These are phyloP conservation scores for Cryptotermes secundus DNA, from an alignment of 1,140 invertebrate genomes.

Conservation along the genomic window DNA sequence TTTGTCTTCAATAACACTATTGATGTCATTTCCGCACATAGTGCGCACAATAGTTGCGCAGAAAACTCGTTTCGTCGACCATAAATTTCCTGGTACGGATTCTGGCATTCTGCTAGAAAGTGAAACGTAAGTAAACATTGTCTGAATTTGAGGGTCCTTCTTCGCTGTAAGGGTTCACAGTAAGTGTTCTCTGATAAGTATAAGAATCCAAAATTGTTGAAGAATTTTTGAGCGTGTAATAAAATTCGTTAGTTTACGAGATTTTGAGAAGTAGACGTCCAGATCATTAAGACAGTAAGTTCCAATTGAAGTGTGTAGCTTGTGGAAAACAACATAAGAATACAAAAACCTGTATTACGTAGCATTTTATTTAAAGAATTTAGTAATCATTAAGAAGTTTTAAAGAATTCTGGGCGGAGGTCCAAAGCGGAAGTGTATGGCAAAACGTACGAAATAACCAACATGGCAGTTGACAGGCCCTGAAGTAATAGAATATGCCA, in stretches of 20 bases:
- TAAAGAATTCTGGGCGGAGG: constrained; percentile 34
- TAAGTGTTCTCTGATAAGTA: not conserved
- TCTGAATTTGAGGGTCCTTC: not conserved
- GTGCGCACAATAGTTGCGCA: constrained; percentile 41
- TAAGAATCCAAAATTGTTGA: not conserved
- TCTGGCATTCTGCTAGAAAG: constrained; percentile 41
- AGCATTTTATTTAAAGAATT: not conserved
- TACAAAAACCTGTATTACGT: not conserved
- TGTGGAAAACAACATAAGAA: not conserved
- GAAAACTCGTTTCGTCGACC: constrained; percentile 41
- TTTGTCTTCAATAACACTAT: constrained; percentile 4
- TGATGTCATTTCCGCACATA: constrained; percentile 25
- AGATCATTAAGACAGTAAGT: not conserved
- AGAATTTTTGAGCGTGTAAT: not conserved
- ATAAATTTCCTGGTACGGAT: constrained; percentile 42
- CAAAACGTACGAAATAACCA: constrained; percentile 32
- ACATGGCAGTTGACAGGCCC: constrained; percentile 38
- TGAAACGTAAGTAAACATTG: constrained; percentile 38
- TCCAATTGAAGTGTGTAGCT: not conserved
- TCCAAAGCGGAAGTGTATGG: constrained; percentile 37
- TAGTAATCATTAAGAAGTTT: not conserved
- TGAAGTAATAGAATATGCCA: not conserved
- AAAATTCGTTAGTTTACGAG: not conserved
- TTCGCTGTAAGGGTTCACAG: not conserved
- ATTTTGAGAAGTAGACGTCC: not conserved